A percentile compares a stretch with the other conserved stretches of the same genome.
Conservation (phyloP, 2,113 vertebrate species). For the Aegithalos caudatus region DNA sequence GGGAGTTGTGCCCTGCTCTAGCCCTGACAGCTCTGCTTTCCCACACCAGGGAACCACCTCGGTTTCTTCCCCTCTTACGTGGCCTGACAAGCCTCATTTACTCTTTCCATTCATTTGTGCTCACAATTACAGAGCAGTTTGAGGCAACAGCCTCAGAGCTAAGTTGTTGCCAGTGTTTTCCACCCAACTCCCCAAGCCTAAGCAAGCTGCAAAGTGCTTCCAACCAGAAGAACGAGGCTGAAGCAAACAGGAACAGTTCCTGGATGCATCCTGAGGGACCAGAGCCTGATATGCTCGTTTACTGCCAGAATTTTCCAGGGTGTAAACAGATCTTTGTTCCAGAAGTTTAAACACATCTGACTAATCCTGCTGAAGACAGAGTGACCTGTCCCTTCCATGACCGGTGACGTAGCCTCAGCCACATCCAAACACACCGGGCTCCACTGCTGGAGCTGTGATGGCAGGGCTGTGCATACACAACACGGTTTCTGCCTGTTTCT, state of each 20-base stretch:
- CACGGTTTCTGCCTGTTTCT: not conserved
- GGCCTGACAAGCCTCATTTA: not conserved
- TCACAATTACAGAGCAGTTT: not conserved
- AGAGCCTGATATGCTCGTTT: not conserved
- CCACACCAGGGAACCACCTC: not conserved
- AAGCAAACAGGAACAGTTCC: not conserved
- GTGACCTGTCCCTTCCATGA: not conserved
- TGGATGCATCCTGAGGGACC: not conserved
- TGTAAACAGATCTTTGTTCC: not conserved
- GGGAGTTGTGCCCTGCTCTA: not conserved
- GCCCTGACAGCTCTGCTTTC: not conserved
- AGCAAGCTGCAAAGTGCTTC: not conserved
- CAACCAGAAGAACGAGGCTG: not conserved
- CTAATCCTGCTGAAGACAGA: not conserved
- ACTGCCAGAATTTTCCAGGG: not conserved
- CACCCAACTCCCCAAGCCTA: not conserved
- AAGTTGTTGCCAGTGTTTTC: not conserved
- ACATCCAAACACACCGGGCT: fast-evolving
- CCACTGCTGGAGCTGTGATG: fast-evolving
- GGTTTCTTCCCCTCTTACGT: not conserved
- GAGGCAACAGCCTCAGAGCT: not conserved
- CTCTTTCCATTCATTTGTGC: not conserved
- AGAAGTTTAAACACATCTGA: not conserved
- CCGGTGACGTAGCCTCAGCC: not conserved
- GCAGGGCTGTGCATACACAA: not conserved